Conservation (phyloP, 1,140 invertebrate genomes). For the Pantala flavescens region DNA sequence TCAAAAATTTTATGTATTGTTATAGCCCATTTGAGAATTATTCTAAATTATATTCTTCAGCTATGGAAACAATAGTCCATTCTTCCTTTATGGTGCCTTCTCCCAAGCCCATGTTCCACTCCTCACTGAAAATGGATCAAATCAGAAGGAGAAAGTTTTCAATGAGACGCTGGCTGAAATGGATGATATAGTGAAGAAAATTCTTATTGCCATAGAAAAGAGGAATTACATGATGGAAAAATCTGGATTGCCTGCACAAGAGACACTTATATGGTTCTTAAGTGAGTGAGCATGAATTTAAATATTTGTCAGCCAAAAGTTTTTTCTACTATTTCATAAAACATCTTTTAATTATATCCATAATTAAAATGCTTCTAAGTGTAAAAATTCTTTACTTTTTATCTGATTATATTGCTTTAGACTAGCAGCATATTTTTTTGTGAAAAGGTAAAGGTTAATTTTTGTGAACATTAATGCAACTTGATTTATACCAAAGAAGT, state of each 20-base stretch:
- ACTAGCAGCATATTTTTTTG: too few relatives aligned
- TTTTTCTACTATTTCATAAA: too few relatives aligned
- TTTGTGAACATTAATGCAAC: too few relatives aligned
- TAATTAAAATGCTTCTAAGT: too few relatives aligned
- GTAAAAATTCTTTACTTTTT: too few relatives aligned
- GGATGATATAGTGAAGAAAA: conserved; percentile 20
- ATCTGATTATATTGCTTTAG: too few relatives aligned
- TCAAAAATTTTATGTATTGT: not conserved
- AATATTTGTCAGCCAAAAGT: too few relatives aligned
- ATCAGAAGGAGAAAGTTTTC: conserved; percentile 13
- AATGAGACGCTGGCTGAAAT: conserved; percentile 20
- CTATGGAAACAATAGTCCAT: conserved; percentile 16
- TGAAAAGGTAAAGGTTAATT: too few relatives aligned
- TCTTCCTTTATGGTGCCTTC: conserved; percentile 22
- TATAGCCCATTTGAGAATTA: too few relatives aligned
- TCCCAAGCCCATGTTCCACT: conserved; percentile 24
- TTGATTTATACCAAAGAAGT: too few relatives aligned
- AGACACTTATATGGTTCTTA: conserved; percentile 24
- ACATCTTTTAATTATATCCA: too few relatives aligned
- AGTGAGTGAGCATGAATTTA: conserved; percentile 20
- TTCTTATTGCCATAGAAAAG: conserved; percentile 17
- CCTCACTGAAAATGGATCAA: conserved; percentile 15
- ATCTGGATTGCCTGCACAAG: not conserved
- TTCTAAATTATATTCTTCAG: not conserved
- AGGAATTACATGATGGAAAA: not conserved